Conservation (phyloP, 2,888 invertebrate species). For the Andrena camellia region DNA sequence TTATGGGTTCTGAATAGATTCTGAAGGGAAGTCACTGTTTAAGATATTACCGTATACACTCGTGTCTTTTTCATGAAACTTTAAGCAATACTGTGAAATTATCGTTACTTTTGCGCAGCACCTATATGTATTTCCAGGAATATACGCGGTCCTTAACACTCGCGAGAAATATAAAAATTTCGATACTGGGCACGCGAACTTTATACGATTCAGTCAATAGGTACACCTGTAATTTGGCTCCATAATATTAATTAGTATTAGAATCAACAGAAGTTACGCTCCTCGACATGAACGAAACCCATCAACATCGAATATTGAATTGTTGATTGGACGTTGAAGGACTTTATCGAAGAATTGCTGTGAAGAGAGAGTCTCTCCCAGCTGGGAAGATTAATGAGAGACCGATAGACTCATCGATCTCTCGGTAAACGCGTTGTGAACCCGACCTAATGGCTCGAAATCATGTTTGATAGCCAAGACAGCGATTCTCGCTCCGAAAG, state of each 20-base stretch:
- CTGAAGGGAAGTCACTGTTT: slow-evolving; percentile 4
- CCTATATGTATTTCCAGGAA: too few relatives aligned
- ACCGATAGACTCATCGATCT: slow-evolving; percentile 78
- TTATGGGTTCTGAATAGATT: slow-evolving; percentile 46
- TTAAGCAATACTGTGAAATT: neutral
- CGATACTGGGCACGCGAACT: too few relatives aligned
- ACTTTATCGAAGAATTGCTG: slow-evolving; percentile 63
- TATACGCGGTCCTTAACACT: too few relatives aligned
- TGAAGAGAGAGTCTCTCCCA: slow-evolving; percentile 18
- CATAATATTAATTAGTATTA: too few relatives aligned
- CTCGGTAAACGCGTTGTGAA: slow-evolving; percentile 69
- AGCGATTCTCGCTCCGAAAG: slow-evolving; percentile 21
- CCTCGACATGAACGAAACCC: neutral
- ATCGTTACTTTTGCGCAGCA: too few relatives aligned
- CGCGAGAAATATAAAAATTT: too few relatives aligned
- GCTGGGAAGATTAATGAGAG: slow-evolving; percentile 79
- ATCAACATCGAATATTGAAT: slow-evolving; percentile 45
- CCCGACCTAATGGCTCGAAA: slow-evolving; percentile 79
- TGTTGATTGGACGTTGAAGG: slow-evolving; percentile 50
- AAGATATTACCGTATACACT: neutral
- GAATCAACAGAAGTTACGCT: neutral
- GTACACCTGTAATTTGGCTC: too few relatives aligned
- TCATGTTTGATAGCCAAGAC: slow-evolving; percentile 63
- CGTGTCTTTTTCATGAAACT: neutral
- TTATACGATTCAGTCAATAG: too few relatives aligned